Evolutionary conservation across 2,113 vertebrate species (phyloP).

Genomic region (Barbus barbus): DNA sequence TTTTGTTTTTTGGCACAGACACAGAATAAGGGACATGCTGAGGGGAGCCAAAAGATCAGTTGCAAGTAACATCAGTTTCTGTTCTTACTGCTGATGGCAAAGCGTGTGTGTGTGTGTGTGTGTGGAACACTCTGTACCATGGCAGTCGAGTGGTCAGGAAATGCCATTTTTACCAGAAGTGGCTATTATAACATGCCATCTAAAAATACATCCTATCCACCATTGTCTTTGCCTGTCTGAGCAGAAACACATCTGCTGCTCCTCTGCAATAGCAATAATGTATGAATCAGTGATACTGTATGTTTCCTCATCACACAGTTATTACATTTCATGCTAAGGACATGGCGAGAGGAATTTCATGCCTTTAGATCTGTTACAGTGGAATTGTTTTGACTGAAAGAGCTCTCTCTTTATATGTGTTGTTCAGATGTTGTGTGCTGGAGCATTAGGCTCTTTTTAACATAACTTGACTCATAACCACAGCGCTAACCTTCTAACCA

Average conservation of each 20-base stretch:
- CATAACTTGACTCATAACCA: not conserved
- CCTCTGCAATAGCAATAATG: not conserved
- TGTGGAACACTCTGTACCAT: conserved; percentile 27
- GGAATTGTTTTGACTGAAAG: not conserved
- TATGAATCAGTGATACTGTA: not conserved
- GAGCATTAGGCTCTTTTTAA: not conserved
- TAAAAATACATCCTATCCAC: conserved; percentile 39
- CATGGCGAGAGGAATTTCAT: not conserved
- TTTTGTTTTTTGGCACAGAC: not conserved
- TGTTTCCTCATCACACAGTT: not conserved
- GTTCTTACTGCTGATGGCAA: not conserved
- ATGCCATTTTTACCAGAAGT: conserved; percentile 22
- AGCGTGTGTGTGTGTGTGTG: not conserved
- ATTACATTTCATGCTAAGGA: not conserved
- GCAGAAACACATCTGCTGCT: conserved; percentile 32
- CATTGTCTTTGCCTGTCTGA: conserved; percentile 26
- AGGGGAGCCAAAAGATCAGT: not conserved
- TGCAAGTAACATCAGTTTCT: conserved; percentile 1
- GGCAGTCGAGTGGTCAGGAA: conserved; percentile 41
- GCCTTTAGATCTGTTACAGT: not conserved
- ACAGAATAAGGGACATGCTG: not conserved
- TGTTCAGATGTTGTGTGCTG: not conserved
- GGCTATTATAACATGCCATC: conserved; percentile 44
- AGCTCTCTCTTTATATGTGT: not conserved
- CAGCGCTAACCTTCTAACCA: not conserved